phyloP scores from a whole-genome alignment of 2,113 vertebrate genomes.

The Eolophus roseicapilla region DNA sequence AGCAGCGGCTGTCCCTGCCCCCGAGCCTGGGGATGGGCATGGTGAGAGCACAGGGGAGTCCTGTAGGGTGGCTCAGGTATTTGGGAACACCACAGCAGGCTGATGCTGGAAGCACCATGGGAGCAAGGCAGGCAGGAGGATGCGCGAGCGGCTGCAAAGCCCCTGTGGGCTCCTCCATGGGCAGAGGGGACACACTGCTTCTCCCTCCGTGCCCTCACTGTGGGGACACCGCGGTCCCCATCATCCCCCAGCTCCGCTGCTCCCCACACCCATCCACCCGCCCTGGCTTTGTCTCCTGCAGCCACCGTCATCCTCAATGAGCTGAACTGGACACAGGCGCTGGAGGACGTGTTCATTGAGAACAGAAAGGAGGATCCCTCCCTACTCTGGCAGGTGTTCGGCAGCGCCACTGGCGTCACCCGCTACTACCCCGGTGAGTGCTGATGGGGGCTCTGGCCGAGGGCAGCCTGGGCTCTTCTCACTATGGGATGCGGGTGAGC shows the following conservation, averaged over 20 bases:
- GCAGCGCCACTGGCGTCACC: constrained; percentile 95
- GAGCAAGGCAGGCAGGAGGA: accelerated
- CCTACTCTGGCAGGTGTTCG: constrained; percentile 96
- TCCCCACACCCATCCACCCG: accelerated
- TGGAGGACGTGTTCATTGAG: constrained; percentile 93
- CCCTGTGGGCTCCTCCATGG: not conserved
- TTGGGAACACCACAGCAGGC: not conserved
- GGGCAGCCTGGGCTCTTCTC: not conserved
- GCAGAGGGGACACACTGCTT: not conserved
- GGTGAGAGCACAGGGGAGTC: not conserved
- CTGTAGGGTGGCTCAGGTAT: not conserved
- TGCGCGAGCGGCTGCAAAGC: not conserved
- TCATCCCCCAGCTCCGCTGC: not conserved
- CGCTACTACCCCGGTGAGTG: constrained; percentile 92
- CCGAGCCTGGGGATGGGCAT: not conserved
- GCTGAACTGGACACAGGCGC: constrained; percentile 93
- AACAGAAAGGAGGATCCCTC: constrained; percentile 92
- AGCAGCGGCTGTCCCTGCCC: not conserved
- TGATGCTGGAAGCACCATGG: not conserved
- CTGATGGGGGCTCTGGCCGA: not conserved
- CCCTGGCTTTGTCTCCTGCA: constrained; percentile 47
- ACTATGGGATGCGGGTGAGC: accelerated
- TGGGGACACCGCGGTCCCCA: accelerated
- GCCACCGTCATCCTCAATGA: constrained; percentile 95
- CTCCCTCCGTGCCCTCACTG: not conserved